Evolutionary conservation across 2,113 vertebrate genomes (phyloP), one percentile per base, ranked within the genome.

Genomic region (Scytalopus superciliaris): DNA sequence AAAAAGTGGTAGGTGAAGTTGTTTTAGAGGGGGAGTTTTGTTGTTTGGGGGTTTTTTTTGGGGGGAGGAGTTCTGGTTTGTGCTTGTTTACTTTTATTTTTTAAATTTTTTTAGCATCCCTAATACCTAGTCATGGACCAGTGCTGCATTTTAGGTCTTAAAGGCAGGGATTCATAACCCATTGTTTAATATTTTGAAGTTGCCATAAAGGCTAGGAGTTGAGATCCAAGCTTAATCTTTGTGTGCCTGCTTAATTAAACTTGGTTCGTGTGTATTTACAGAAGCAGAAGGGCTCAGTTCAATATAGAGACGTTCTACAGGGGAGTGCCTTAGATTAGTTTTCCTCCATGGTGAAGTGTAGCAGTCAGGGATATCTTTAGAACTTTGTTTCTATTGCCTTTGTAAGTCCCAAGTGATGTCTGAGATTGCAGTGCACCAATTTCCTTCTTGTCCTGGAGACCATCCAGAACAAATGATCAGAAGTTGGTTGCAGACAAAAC

Each of bases 11-110:
- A 30, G 31, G 4, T 53, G 25, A 84, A 68, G 56, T 62, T 84
- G 47, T 49, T 37, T 3, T 27, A 8, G 6, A 10, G 25, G 6
- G n/a, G n/a, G n/a, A n/a, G 4, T 0, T 0, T 13, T 42, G 37
- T 56, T 70, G 12, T 62, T 47, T 45, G 45, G 45, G 45, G 19
- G 17, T 45, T 6, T 45, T 45, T 45, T 45, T 45, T 45, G 10
- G 19, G 47, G 47, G 47, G 21, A 22, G 47, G 10, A 10, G 47
- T 23, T 18, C 5, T 23, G 21, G 22, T 47, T 47, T 47, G 21
- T 12, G 11, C 11, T 47, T 47, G 47, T 47, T 47, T 47, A 10
- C 17, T 55, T 55, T 49, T 14, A 4, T 19, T 16, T 33, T 47
- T 74, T 47, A 45, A 21, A n/a, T 44, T 37, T 55, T 37, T 24